Base-by-base conservation (phyloP, 2,113 vertebrate species). In the Anarhynchus alexandrinus region DNA sequence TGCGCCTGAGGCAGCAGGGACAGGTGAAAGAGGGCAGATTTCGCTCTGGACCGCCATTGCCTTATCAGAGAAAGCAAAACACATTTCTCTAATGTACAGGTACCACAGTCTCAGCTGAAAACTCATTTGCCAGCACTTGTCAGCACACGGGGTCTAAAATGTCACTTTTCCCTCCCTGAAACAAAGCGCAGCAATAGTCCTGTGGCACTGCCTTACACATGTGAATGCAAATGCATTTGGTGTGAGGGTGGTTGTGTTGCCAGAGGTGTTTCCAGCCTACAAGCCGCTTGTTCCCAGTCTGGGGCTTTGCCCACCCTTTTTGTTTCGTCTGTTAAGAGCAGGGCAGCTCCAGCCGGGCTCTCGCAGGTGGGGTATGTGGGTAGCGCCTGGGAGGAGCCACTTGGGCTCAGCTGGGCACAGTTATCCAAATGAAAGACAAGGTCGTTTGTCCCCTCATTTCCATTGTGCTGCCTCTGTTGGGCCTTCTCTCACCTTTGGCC, bases 81-180 rank as follows among this genome's bases (percentile, higher is more conserved):
- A 19, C 5, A 10, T 74, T 76, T 82, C 9, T 83, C 27, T 45
- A 29, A 90, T 23, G 62, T 52, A 61, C 30, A 61, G 34, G 47
- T 61, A 26, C 36, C 6, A 2, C 40, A n/a, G 19, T 8, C n/a
- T 52, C 40, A 65, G 51, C 22, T 55, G n/a, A 71, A 74, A 84
- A 38, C 27, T 82, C 54, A 21, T 64, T 88, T 77, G 21, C 18
- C 66, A 58, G 49, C 0, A 0, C 67, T 81, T 45, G 67, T 83
- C 74, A 86, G n/a, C 14, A 11, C 1, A 2, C 0, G 0, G n/a
- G 9, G 14, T 64, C 19, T 38, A 40, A 81, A 83, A 71, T 3
- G 11, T 40, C 40, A 22, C 49, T 80, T 66, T 71, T 67, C 26
- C 26, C 13, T 79, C 51, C n/a, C 27, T 12, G 42, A 64, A 29